Percentiles rank a stretch among this genome's conserved stretches.
Evolutionary conservation across 2,888 invertebrate genomes (phyloP).

Genomic region (Boloria euphrosyne): DNA sequence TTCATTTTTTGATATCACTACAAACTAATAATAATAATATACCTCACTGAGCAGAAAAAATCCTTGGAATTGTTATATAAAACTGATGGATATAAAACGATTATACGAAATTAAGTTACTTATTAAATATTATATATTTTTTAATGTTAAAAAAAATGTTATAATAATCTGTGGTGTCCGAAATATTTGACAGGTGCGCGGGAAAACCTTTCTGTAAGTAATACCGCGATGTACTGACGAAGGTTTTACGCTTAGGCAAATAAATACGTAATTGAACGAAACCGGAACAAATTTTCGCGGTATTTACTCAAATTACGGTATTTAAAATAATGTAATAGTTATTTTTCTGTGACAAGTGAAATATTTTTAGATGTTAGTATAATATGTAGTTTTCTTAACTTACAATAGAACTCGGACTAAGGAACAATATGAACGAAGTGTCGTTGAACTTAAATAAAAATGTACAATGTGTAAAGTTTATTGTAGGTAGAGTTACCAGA

Average conservation of each 20-base stretch:
- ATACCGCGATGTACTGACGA: conserved; percentile 52
- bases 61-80: conserved; percentile 43
- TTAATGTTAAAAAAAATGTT: too few species aligned
- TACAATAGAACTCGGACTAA: too few species aligned
- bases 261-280: conserved; percentile 52
- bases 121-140: too few species aligned
- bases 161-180: conserved; percentile 19
- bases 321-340: conserved; percentile 2
- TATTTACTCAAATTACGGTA: conserved; percentile 25
- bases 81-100: not conserved
- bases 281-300: conserved; percentile 46
- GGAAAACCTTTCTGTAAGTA: conserved; percentile 54
- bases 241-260: conserved; percentile 53
- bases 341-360: not conserved
- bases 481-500: too few species aligned
- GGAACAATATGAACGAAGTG: too few species aligned
- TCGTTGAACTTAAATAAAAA: too few species aligned
- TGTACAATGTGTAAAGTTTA: too few species aligned
- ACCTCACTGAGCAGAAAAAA: conserved; percentile 40
- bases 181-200: conserved; percentile 48
- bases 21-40: conserved; percentile 25
- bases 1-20: conserved; percentile 43
- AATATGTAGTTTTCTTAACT: not conserved
- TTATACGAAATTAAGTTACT: not conserved
- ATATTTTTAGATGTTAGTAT: not conserved